Evolutionary conservation across 2,113 vertebrate genomes (phyloP).

Genomic region (Strigops habroptila): DNA sequence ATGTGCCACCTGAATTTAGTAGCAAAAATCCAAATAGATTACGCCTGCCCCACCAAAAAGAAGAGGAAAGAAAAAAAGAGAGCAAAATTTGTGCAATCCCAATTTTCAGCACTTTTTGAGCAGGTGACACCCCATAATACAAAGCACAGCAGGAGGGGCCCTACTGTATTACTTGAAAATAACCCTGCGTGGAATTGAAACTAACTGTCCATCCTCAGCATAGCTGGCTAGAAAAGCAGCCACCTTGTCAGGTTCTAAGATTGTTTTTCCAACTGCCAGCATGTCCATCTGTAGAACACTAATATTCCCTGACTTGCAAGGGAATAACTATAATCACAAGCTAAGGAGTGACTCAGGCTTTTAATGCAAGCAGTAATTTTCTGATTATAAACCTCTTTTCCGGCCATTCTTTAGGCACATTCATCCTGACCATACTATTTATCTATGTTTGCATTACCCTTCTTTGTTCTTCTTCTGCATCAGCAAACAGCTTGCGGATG

Average conservation of each 20-base stretch:
- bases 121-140: neutral
- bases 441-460: conserved; percentile 76
- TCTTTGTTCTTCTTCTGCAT: conserved; percentile 95
- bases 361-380: neutral
- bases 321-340: neutral
- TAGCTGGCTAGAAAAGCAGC: neutral
- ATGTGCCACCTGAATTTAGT: neutral
- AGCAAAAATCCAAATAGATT: neutral
- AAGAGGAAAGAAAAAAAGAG: neutral
- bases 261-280: rapidly evolving
- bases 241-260: neutral
- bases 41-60: neutral
- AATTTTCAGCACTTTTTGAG: neutral
- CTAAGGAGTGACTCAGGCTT: neutral
- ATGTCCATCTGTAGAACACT: neutral
- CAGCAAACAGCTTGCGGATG: conserved; percentile 95
- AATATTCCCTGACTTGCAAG: neutral
- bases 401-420: neutral
- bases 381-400: neutral
- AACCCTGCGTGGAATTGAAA: neutral
- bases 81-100: neutral
- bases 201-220: neutral
- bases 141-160: neutral
- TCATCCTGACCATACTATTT: neutral
- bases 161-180: neutral